Base-by-base conservation (phyloP, 2,113 vertebrate genomes). In the Zeus faber region DNA sequence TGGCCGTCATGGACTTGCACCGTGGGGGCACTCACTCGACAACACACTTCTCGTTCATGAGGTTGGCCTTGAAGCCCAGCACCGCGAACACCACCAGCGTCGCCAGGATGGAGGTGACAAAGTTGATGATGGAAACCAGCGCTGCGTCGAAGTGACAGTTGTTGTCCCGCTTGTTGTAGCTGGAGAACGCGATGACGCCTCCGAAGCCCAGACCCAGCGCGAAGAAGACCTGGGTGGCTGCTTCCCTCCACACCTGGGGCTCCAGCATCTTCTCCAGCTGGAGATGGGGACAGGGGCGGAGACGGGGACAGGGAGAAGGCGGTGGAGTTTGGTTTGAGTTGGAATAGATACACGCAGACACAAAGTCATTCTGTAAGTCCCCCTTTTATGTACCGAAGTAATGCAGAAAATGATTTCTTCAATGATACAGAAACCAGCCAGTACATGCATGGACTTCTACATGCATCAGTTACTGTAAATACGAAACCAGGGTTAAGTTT, bases 141-240 rank as follows among this genome's bases (percentile, higher is more conserved):
- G 92, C 87, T 0, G 97, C 97, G 0, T 99, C 97, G 0, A 99
- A 99, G 80, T 99, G 97, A 73, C 97, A 99, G 89, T 99, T 99
- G 87, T 99, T 99, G 86, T 99, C 95, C 44, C 93, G 91, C 69
- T 99, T 99, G 87, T 99, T 99, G 91, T 98, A 99, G 87, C 95
- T 98, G 77, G 97, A 99, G 86, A 99, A 99, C 49, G 97, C 97
- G 0, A 99, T 99, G 81, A 99, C 97, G 0, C 97, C 97, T 1
- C 97, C 97, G 0, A 99, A 99, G 24, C 97, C 97, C 54, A 99
- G 77, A 2, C 97, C 97, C 39, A 99, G 71, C 10, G 97, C 97
- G 0, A 99, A 99, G 87, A 99, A 99, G 26, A 98, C 97, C 85
- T 99, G 97, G 0, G 97, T 98, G 54, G 97, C 97, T 3, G 96